Evolutionary conservation across 2,888 invertebrate genomes (phyloP), one percentile per base, ranked within the genome.

Genomic region (Nematopogon swammerdamellus): DNA sequence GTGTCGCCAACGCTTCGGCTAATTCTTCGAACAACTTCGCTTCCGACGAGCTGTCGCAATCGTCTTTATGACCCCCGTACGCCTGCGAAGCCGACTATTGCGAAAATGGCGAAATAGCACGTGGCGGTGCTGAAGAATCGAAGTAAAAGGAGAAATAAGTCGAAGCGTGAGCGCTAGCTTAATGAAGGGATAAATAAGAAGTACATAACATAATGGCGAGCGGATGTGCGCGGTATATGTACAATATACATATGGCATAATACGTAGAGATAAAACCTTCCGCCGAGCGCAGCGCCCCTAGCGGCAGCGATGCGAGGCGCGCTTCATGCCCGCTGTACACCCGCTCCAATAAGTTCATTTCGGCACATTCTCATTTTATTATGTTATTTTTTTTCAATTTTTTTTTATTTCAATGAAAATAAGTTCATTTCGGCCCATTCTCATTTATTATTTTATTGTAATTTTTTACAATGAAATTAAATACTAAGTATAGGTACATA

Each of bases 221-320:
- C 36, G 36, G 36, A 36, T 36, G 36, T 36, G 8, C 36, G 36
- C 36, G 8, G 36, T 36, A 36, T 36, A 36, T 36, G 36, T 36
- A 36, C 36, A 36, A 36, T 14, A 14, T 14, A 36, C 36, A 14
- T 14, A 36, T 36, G 11, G 8, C 8, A 25, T 25, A 36, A 36
- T 36, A 36, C 36, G 36, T 36, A 36, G 36, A 77, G 77, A 76
- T 77, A 76, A 77, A 79, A 79, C 79, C 79, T 79, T 79, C 79
- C 79, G 77, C 74, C 76, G 76, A 62, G 56, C 55, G 55, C 67
- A 72, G 75, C 77, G 77, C 79, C 67, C 62, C 75, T 66, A 54
- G 70, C 59, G 77, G 74, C 60, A 63, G 63, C 65, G 62, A 63
- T 66, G 62, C 56, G 65, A 67, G 74, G 65, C 67, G 57, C 36